Conservation (phyloP, 2,888 invertebrate species). For the Nudaria mundana region DNA sequence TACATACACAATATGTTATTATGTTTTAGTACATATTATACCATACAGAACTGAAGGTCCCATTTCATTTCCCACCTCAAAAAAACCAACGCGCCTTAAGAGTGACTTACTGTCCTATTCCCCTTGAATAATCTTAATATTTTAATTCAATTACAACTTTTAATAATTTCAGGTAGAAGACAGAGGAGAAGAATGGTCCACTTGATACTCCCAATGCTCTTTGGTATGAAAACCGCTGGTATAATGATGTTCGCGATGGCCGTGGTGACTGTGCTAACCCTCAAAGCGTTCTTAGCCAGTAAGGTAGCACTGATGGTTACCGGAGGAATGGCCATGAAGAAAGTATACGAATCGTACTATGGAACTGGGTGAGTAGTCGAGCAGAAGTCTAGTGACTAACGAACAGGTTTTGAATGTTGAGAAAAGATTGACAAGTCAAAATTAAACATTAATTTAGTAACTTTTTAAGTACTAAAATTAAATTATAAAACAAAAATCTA, state of each 20-base stretch:
- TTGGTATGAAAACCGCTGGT: constrained; percentile 86
- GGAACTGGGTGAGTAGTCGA: constrained; percentile 60
- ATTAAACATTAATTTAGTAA: too few relatives aligned
- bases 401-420: neutral
- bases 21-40: too few relatives aligned
- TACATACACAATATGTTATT: too few relatives aligned
- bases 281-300: constrained; percentile 86
- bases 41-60: too few relatives aligned
- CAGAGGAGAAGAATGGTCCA: constrained; percentile 83
- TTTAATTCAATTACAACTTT: too few relatives aligned
- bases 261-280: constrained; percentile 82
- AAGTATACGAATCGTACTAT: constrained; percentile 79
- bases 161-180: constrained; percentile 39
- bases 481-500: too few relatives aligned
- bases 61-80: too few relatives aligned
- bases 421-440: neutral
- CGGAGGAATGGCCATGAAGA: constrained; percentile 81
- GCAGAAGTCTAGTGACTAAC: neutral
- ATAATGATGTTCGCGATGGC: constrained; percentile 82
- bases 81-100: too few relatives aligned
- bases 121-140: too few relatives aligned
- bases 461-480: too few relatives aligned
- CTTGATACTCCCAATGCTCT: constrained; percentile 83
- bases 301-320: constrained; percentile 86
- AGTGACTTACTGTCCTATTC: too few relatives aligned